phyloP scores from a whole-genome alignment of 2,888 invertebrate genomes.

The Lycia hirtaria region DNA sequence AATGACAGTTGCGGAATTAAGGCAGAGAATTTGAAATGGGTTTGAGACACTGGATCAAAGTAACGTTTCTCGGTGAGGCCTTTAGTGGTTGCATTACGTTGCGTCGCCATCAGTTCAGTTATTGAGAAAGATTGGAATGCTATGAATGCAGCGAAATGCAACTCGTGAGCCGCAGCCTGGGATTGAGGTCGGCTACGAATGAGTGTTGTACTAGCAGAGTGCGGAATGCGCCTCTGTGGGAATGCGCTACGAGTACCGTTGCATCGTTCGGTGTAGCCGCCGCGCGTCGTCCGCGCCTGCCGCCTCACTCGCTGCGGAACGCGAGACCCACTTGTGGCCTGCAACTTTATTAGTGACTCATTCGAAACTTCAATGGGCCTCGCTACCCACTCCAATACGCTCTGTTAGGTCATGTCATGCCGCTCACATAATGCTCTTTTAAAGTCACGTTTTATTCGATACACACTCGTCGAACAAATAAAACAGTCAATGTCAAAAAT shows the following conservation, averaged over 20 bases:
- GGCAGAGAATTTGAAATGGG: too few relatives aligned
- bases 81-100: too few relatives aligned
- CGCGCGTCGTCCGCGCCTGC: slow-evolving; percentile 54
- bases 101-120: slow-evolving; percentile 39
- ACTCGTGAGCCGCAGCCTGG: slow-evolving; percentile 40
- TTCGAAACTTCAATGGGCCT: slow-evolving; percentile 60
- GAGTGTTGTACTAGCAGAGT: slow-evolving; percentile 49
- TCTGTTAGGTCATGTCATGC: slow-evolving; percentile 33
- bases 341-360: slow-evolving; percentile 72
- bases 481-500: slow-evolving; percentile 21
- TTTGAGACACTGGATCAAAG: too few relatives aligned
- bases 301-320: slow-evolving; percentile 65
- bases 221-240: slow-evolving; percentile 80
- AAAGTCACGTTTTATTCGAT: slow-evolving; percentile 11
- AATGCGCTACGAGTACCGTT: slow-evolving; percentile 83
- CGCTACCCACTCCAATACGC: slow-evolving; percentile 23
- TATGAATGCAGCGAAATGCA: slow-evolving; percentile 39
- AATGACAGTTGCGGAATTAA: too few relatives aligned
- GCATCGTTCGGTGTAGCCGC: slow-evolving; percentile 62
- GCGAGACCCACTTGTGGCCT: slow-evolving; percentile 79
- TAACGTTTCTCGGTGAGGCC: too few relatives aligned
- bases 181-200: slow-evolving; percentile 69
- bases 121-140: slow-evolving; percentile 38
- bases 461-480: slow-evolving; percentile 2
- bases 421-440: slow-evolving; percentile 20